These are phyloP conservation scores for Liasis olivaceus DNA, from an alignment of 2,797 vertebrate species.

Conservation along the genomic window DNA sequence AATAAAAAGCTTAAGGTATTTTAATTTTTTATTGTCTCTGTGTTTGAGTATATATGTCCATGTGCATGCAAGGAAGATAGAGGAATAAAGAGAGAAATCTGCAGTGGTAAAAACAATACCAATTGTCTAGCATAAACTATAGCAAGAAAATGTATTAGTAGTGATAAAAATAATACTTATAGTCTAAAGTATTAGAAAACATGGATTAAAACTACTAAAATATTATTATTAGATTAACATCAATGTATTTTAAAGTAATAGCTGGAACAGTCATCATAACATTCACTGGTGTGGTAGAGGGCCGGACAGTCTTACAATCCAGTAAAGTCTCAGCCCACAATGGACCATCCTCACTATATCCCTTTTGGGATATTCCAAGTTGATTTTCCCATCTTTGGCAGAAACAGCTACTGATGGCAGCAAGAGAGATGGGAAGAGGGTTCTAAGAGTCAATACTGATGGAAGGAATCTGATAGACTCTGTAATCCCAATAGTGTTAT, in stretches of 20 bases:
- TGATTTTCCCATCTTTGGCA: background rate
- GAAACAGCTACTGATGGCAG: background rate
- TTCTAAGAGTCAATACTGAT: background rate
- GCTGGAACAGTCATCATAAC: too few species aligned
- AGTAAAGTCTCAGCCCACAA: background rate
- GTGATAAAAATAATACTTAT: background rate
- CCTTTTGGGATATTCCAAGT: background rate
- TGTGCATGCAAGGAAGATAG: background rate
- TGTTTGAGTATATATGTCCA: background rate
- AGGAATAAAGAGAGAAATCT: background rate
- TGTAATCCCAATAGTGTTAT: background rate
- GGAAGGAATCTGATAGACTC: background rate
- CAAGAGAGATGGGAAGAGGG: background rate
- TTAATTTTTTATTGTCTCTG: background rate
- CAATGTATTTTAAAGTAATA: background rate
- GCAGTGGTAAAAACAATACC: background rate
- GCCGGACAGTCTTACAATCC: background rate
- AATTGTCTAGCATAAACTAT: background rate
- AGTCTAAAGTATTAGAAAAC: background rate
- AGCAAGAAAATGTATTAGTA: background rate
- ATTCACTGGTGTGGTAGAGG: background rate
- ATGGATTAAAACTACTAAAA: background rate
- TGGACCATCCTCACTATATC: background rate
- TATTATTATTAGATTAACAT: background rate
- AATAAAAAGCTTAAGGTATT: background rate